Percentiles rank a stretch among this genome's conserved stretches.
Evolutionary conservation across 2,797 vertebrate genomes (phyloP).

Genomic region (Nyctibius grandis): DNA sequence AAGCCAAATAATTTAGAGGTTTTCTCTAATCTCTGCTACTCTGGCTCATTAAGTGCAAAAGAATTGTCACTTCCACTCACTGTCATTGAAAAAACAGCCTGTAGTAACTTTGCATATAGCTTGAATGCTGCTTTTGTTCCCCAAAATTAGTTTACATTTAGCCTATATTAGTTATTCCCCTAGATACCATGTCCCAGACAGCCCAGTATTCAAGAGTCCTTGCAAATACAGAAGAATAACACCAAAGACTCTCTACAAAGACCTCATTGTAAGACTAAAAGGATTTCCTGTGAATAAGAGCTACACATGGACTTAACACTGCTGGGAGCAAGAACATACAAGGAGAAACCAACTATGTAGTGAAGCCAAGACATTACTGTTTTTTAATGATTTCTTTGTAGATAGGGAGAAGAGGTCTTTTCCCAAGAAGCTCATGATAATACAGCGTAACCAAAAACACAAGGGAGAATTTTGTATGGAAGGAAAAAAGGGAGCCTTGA

Average conservation of each 20-base stretch:
- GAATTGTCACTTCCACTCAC: conserved; percentile 48
- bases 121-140: conserved; percentile 59
- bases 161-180: conserved; percentile 53
- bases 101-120: conserved; percentile 43
- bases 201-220: conserved; percentile 35
- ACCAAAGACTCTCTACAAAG: conserved; percentile 59
- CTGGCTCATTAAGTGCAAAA: conserved; percentile 48
- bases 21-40: conserved; percentile 54
- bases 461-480: conserved; percentile 17
- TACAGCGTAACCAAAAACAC: not conserved
- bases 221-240: conserved; percentile 59
- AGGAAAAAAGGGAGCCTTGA: conserved; percentile 3
- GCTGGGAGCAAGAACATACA: conserved; percentile 64
- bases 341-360: conserved; percentile 50
- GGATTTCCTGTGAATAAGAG: conserved; percentile 62
- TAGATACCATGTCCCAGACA: conserved; percentile 38
- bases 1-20: conserved; percentile 44
- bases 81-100: conserved; percentile 40
- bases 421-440: conserved; percentile 56
- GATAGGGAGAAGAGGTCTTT: conserved; percentile 52
- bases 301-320: conserved; percentile 60
- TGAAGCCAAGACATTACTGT: conserved; percentile 17
- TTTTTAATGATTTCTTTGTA: conserved; percentile 62
- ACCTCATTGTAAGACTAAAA: conserved; percentile 59
- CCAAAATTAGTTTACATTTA: conserved; percentile 61